Conservation (phyloP, 1,140 invertebrate genomes). For the Cherax destructor region DNA sequence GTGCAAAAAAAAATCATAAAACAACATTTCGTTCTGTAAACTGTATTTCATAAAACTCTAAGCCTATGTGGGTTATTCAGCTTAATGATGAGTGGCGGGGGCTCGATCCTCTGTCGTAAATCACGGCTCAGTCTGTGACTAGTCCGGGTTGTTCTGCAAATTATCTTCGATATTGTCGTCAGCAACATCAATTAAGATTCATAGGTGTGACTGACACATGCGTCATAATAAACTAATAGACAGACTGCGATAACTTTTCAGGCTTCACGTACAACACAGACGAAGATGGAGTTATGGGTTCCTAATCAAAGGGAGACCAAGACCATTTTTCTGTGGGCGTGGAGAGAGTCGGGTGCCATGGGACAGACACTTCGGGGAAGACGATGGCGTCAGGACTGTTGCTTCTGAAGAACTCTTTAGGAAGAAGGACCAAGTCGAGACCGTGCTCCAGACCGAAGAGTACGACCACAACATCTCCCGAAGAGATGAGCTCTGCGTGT, state of each 20-base stretch:
- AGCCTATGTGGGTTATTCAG: too few species aligned
- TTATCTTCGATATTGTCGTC: too few species aligned
- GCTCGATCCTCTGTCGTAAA: too few species aligned
- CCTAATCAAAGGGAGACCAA: background rate
- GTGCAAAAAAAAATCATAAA: too few species aligned
- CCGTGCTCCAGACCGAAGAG: constrained; percentile 39
- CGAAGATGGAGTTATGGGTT: background rate
- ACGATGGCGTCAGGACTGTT: background rate
- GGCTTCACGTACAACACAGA: background rate
- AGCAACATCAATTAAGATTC: too few species aligned
- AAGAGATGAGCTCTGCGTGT: constrained; percentile 33
- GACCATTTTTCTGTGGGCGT: constrained; percentile 21
- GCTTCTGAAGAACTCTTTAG: constrained; percentile 16
- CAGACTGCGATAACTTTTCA: background rate
- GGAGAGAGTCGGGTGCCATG: constrained; percentile 42
- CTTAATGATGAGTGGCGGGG: too few species aligned
- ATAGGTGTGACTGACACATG: too few species aligned
- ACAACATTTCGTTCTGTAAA: too few species aligned
- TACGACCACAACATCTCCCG: constrained; percentile 47
- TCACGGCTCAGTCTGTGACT: too few species aligned
- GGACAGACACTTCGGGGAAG: constrained; percentile 16
- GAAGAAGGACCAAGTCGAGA: constrained; percentile 39
- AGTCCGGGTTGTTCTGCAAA: too few species aligned
- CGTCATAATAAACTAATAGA: background rate
- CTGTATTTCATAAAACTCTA: too few species aligned